Percentiles rank a stretch among this genome's conserved stretches.
Evolutionary conservation across 2,888 invertebrate species (phyloP).

Genomic region (Orthonevra nobilis): DNA sequence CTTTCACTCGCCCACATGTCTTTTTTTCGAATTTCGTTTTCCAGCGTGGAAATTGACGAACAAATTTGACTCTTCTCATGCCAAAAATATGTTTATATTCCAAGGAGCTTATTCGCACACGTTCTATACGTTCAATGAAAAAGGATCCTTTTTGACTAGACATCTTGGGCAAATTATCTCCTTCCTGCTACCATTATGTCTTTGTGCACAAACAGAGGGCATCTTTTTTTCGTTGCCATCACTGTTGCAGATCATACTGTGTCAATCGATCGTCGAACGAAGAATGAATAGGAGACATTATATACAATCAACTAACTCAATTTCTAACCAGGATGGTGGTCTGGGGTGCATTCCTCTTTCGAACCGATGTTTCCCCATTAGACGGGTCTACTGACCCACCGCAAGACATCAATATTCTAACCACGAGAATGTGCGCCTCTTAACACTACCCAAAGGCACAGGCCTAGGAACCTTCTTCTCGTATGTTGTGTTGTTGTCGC

Average conservation of each 20-base stretch:
- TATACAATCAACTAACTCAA: conserved; percentile 53
- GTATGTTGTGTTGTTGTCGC: not conserved
- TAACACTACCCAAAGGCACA: conserved; percentile 16
- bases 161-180: not conserved
- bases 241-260: not conserved
- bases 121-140: not conserved
- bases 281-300: conserved; percentile 24
- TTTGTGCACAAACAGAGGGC: not conserved
- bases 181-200: conserved; percentile 8
- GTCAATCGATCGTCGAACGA: conserved; percentile 24
- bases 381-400: conserved; percentile 35
- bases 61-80: too few relatives aligned
- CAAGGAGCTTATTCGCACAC: too few relatives aligned
- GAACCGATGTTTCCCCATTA: conserved; percentile 19
- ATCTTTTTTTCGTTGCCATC: not conserved
- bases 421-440: conserved; percentile 35
- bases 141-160: not conserved
- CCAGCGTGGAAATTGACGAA: too few relatives aligned
- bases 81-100: too few relatives aligned
- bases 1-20: too few relatives aligned
- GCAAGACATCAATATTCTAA: conserved; percentile 50
- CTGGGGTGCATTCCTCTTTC: conserved; percentile 3
- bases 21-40: too few relatives aligned
- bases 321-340: conserved; percentile 1
- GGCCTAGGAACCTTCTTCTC: not conserved